Evolutionary conservation across 2,797 vertebrate genomes (phyloP).

Genomic region (Phaenicophaeus curvirostris): DNA sequence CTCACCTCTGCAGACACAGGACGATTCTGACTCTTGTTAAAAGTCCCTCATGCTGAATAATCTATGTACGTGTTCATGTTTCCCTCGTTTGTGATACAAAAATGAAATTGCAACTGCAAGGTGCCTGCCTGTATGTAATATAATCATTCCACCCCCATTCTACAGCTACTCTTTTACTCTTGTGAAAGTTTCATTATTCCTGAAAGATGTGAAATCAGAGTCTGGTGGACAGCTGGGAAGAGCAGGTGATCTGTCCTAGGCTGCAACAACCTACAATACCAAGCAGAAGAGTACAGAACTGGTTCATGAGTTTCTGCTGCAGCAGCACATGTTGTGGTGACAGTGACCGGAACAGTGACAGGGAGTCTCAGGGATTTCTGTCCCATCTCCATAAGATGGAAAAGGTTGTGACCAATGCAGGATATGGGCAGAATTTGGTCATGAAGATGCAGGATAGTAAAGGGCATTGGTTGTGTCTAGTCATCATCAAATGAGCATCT

Average conservation of each 20-base stretch:
- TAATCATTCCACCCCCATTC: background rate
- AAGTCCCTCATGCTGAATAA: background rate
- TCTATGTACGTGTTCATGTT: background rate
- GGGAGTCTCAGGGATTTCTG: background rate
- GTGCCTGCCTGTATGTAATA: background rate
- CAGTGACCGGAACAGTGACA: background rate
- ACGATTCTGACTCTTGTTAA: background rate
- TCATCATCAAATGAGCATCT: background rate
- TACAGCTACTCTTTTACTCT: background rate
- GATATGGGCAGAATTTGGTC: background rate
- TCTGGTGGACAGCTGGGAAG: background rate
- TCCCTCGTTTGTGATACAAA: background rate
- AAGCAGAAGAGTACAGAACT: background rate
- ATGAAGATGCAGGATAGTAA: background rate
- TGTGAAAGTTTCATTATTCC: background rate
- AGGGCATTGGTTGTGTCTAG: background rate
- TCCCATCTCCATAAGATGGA: background rate
- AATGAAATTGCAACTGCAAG: background rate
- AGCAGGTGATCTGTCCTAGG: background rate
- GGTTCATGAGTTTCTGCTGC: background rate
- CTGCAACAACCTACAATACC: background rate
- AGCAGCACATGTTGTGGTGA: background rate
- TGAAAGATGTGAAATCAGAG: background rate
- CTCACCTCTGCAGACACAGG: background rate
- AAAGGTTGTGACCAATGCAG: background rate